Base-by-base conservation (phyloP, 2,797 vertebrate genomes). In the Luscinia luscinia region DNA sequence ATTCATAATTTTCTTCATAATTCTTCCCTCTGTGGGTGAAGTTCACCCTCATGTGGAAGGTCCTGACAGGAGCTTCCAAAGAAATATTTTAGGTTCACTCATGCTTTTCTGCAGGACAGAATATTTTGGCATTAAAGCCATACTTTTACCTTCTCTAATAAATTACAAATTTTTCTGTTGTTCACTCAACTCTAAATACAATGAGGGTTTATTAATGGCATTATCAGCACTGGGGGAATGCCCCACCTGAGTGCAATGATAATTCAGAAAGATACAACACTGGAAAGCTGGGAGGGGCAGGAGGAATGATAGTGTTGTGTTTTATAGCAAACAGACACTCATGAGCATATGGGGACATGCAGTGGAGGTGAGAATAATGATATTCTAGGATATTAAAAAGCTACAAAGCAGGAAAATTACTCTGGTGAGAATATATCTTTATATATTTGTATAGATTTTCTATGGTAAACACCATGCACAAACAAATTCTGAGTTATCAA, bases 11-110 rank as follows among this genome's bases (percentile, higher is more conserved):
- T 93, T 92, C 63, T 95, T 82, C 75, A 51, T 74, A 30, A 51
- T 74, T 85, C 85, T 89, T 67, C 28, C 20, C 86, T 90, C 76
- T 0, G 4, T 91, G 52, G 59, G 36, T 92, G 85, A 88, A 94
- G 73, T 92, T 96, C 85, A 94, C 59, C 55, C 70, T 94, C 75
- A 8, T 62, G 81, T 77, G 78, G 81, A 95, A 83, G 46, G 30
- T 61, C 90, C 43, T 79, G 43, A 16, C 64, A 48, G 0, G 10
- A 84, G 46, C 28, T 61, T 72, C 41, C 61, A 89, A 85, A 80
- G 45, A n/a, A 74, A 9, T 36, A 40, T 75, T 91, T 73, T 19
- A 74, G 61, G 24, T 78, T 62, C 34, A 27, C 57, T 80, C 38
- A 38, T 40, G 8, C 68, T 49, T 67, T 68, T 20, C 30, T 82